These are phyloP conservation scores for Rhizoglyphus robini DNA, from an alignment of 1,140 invertebrate genomes.

Conservation along the genomic window DNA sequence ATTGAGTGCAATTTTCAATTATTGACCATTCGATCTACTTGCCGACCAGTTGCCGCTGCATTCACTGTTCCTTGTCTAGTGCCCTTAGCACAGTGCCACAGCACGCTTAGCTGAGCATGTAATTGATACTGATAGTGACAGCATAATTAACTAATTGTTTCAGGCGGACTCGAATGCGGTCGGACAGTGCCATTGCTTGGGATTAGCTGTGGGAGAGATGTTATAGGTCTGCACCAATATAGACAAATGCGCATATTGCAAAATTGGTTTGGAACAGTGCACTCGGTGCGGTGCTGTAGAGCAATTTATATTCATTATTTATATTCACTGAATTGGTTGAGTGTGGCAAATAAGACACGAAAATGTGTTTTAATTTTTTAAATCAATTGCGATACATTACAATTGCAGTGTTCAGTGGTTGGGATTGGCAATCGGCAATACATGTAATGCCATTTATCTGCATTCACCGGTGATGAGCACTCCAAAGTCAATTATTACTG, in stretches of 20 bases:
- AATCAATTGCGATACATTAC: not conserved
- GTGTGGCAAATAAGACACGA: not conserved
- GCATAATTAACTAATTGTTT: slow-evolving; percentile 11
- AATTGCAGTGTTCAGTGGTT: not conserved
- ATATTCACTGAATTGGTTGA: not conserved
- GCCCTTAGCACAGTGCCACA: not conserved
- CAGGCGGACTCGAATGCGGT: not conserved
- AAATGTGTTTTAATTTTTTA: slow-evolving; percentile 4
- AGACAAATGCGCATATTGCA: not conserved
- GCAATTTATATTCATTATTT: not conserved
- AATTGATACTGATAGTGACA: not conserved
- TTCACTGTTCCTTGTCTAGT: not conserved
- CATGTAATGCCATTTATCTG: no score
- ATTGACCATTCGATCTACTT: not conserved
- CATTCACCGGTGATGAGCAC: no score
- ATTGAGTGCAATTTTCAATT: not conserved
- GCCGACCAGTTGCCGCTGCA: not conserved
- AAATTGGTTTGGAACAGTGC: not conserved
- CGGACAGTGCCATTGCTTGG: not conserved
- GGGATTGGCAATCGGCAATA: no score
- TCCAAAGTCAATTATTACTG: not conserved
- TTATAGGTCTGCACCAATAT: not conserved
- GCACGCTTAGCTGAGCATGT: not conserved
- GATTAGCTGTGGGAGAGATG: not conserved
- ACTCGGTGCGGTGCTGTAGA: not conserved